phyloP scores from a whole-genome alignment of 53 echinoderm and acorn worm species.

The Holothuria scabra region DNA sequence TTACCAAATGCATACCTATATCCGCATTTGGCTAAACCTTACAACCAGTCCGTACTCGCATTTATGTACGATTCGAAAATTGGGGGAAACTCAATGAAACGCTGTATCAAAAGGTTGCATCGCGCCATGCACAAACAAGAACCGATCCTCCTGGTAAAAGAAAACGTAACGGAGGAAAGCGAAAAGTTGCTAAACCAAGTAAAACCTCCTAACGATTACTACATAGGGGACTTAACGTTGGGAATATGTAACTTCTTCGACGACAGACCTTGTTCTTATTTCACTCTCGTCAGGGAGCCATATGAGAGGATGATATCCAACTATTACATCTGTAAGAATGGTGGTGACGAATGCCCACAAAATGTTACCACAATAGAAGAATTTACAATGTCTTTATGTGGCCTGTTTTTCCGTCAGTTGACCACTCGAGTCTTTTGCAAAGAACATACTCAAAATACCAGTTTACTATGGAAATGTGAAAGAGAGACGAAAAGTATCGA shows the following conservation, averaged over 20 bases:
- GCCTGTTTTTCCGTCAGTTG: conserved; percentile 44
- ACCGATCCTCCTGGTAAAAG: background rate
- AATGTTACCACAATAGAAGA: conserved; percentile 17
- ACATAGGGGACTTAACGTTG: conserved; percentile 4
- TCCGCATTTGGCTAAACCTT: background rate
- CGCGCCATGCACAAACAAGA: background rate
- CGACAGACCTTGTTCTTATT: conserved; percentile 15
- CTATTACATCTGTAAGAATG: conserved; percentile 32
- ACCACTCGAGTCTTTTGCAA: conserved; percentile 5
- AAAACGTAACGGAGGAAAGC: background rate
- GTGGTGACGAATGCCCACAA: conserved; percentile 17
- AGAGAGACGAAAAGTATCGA: background rate
- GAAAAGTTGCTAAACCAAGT: background rate
- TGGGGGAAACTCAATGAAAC: conserved; percentile 2
- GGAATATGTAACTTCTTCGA: conserved; percentile 17
- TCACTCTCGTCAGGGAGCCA: conserved; percentile 21
- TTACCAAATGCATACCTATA: conserved; percentile 27
- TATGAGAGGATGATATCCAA: conserved; percentile 30
- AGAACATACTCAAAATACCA: background rate
- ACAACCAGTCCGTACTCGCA: background rate
- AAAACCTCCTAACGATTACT: background rate
- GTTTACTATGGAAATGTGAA: background rate
- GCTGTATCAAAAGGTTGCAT: background rate
- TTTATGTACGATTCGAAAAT: background rate
- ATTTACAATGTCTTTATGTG: background rate